A percentile compares a stretch with the other conserved stretches of the same genome.
These are phyloP conservation scores for Chalcis sispes DNA, from an alignment of 2,888 invertebrate genomes.

Conservation along the genomic window DNA sequence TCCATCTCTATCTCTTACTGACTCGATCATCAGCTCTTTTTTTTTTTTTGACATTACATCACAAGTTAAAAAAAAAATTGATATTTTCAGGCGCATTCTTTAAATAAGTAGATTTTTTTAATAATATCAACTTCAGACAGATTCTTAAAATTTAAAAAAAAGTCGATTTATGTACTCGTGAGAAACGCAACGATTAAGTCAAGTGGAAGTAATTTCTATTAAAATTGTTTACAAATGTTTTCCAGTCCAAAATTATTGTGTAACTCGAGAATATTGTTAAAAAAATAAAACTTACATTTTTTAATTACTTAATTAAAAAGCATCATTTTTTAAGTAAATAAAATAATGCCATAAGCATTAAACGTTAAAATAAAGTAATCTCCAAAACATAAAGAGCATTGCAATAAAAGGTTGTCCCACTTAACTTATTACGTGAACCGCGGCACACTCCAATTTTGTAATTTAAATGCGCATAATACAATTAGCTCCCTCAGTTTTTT, in stretches of 20 bases:
- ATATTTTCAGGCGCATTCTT: slow-evolving; percentile 36
- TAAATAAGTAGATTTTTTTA: slow-evolving; percentile 42
- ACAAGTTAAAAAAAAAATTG: slow-evolving; percentile 30
- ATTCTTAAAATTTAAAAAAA: slow-evolving; percentile 26
- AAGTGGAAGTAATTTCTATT: slow-evolving; percentile 12
- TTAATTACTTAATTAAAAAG: too few species aligned
- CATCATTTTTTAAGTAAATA: too few species aligned
- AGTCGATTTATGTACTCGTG: slow-evolving; percentile 30
- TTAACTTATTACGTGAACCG: too few species aligned
- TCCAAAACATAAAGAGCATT: too few species aligned
- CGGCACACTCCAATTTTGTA: not conserved
- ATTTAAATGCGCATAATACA: slow-evolving; percentile 30
- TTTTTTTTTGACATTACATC: slow-evolving; percentile 43
- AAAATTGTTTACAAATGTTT: too few species aligned
- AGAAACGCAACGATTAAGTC: not conserved
- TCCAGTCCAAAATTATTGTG: too few species aligned
- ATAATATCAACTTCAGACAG: slow-evolving; percentile 43
- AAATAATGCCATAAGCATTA: too few species aligned
- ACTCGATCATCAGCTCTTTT: slow-evolving; percentile 41
- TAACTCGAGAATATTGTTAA: too few species aligned
- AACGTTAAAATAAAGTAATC: too few species aligned
- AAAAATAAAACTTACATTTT: too few species aligned
- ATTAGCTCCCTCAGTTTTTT: slow-evolving; percentile 42
- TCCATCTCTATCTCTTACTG: slow-evolving; percentile 7
- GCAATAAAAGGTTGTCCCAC: too few species aligned